These are phyloP conservation scores for Latrodectus geometricus DNA, from an alignment of 1,140 invertebrate genomes.

Conservation along the genomic window DNA sequence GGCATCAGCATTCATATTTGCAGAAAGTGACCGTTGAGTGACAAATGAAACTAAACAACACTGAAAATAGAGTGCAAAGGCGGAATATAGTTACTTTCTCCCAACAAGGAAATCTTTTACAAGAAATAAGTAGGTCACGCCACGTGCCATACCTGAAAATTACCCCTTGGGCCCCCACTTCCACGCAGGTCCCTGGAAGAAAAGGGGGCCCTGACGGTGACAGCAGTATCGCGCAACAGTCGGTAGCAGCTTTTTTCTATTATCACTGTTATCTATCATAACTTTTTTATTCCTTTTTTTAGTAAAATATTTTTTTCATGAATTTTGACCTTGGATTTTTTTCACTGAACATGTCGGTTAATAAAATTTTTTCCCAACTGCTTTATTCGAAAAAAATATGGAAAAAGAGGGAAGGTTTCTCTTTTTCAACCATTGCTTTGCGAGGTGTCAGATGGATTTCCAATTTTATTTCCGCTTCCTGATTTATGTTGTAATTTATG, in stretches of 20 bases:
- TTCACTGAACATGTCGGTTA: neutral
- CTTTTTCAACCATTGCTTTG: no score
- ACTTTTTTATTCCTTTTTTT: conserved; percentile 9
- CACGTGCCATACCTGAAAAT: conserved; percentile 56
- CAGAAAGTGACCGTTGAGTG: no score
- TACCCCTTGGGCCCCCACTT: conserved; percentile 33
- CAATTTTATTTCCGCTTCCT: no score
- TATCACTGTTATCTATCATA: conserved; percentile 8
- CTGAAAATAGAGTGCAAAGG: neutral
- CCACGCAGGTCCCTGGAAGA: conserved; percentile 29
- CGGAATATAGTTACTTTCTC: neutral
- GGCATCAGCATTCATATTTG: no score
- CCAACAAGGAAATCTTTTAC: conserved; percentile 11
- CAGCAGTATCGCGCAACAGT: neutral
- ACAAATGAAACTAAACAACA: no score
- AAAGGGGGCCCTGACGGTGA: conserved; percentile 14
- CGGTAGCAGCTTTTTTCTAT: neutral
- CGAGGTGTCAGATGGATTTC: no score
- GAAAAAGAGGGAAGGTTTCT: no score
- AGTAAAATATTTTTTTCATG: conserved; percentile 15
- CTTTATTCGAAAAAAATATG: no score
- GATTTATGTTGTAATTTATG: no score
- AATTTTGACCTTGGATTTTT: conserved; percentile 36
- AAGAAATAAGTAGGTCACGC: conserved; percentile 55
- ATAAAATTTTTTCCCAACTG: neutral